These are phyloP conservation scores for Amiota communis DNA, from an alignment of 2,888 invertebrate species.

Conservation along the genomic window DNA sequence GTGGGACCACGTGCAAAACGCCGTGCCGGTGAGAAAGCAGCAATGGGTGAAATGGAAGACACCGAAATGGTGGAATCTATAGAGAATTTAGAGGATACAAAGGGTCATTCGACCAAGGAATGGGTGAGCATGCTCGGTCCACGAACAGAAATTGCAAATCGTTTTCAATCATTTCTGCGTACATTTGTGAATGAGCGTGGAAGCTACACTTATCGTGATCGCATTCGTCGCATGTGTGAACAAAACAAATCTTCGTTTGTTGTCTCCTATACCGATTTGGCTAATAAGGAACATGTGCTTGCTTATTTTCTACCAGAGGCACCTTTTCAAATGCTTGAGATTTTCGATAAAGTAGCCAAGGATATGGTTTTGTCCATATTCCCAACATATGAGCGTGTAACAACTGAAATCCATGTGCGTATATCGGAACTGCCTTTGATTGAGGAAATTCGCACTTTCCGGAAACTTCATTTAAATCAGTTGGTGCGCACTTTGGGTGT, in stretches of 20 bases:
- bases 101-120: constrained; percentile 94
- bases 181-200: constrained; percentile 91
- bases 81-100: constrained; percentile 97
- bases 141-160: constrained; percentile 94
- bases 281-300: constrained; percentile 91
- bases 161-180: constrained; percentile 92
- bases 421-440: constrained; percentile 96
- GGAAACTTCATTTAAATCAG: constrained; percentile 93
- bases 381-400: constrained; percentile 96
- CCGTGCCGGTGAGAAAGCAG: constrained; percentile 90
- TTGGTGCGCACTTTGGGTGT: constrained; percentile 94
- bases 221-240: constrained; percentile 95
- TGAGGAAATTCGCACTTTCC: constrained; percentile 94
- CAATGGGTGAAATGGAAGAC: constrained; percentile 84
- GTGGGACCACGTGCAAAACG: constrained; percentile 80
- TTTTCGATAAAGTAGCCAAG: constrained; percentile 95
- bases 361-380: constrained; percentile 94
- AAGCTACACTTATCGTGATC: constrained; percentile 91
- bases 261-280: constrained; percentile 93
- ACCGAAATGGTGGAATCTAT: constrained; percentile 94
- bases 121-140: constrained; percentile 98
- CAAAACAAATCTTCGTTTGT: constrained; percentile 91
- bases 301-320: constrained; percentile 99
- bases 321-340: constrained; percentile 95
- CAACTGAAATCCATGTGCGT: constrained; percentile 93